A percentile compares a stretch with the other conserved stretches of the same genome.
Conservation (phyloP, 2,797 vertebrate genomes). For the Oreochromis grahami region DNA sequence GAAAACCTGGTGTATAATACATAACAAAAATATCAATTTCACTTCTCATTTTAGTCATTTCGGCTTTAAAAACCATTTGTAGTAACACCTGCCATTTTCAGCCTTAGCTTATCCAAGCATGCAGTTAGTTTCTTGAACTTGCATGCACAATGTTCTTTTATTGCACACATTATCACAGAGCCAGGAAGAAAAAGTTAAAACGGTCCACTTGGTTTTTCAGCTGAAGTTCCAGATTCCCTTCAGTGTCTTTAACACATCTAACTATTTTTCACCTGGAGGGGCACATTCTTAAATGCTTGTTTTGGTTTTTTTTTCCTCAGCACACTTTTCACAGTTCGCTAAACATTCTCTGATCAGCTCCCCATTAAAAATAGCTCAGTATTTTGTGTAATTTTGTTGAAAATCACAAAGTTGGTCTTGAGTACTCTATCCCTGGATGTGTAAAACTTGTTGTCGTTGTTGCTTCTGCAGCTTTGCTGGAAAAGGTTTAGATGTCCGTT, state of each 20-base stretch:
- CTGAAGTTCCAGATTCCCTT: not conserved
- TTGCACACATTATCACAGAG: not conserved
- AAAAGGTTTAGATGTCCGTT: not conserved
- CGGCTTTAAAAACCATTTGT: not conserved
- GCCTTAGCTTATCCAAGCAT: not conserved
- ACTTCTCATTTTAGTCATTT: not conserved
- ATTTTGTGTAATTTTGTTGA: not conserved
- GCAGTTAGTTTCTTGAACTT: not conserved
- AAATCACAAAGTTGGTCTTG: not conserved
- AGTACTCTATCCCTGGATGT: not conserved
- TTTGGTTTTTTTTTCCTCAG: not conserved
- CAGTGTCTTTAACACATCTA: not conserved
- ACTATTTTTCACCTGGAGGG: not conserved
- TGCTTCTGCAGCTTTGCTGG: not conserved
- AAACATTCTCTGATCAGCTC: not conserved
- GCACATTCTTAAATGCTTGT: not conserved
- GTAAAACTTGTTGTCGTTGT: not conserved
- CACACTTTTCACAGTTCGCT: not conserved
- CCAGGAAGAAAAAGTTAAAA: not conserved
- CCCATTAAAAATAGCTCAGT: not conserved
- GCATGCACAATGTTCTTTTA: not conserved
- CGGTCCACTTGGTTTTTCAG: not conserved
- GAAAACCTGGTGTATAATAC: not conserved
- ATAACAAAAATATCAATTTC: not conserved
- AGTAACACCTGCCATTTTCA: not conserved